phyloP scores from a whole-genome alignment of 2,797 vertebrate species.

The Argyrosomus regius region DNA sequence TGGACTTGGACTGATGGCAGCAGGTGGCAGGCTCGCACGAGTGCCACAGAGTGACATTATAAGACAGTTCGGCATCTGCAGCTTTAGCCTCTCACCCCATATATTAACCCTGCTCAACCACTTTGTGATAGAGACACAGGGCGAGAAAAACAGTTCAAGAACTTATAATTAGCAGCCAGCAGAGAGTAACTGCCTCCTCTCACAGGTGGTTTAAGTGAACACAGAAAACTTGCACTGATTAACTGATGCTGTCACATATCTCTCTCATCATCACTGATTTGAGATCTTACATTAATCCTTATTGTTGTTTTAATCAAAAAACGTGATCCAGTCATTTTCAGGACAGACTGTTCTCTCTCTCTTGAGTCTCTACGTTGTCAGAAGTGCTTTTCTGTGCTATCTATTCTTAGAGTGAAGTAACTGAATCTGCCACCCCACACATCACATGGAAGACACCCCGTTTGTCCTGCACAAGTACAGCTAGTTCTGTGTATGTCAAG shows the following conservation, averaged over 20 bases:
- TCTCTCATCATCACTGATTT: background rate
- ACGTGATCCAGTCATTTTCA: constrained; percentile 35
- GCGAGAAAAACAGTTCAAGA: background rate
- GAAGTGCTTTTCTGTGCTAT: constrained; percentile 48
- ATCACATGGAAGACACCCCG: constrained; percentile 34
- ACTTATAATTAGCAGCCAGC: background rate
- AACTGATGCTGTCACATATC: background rate
- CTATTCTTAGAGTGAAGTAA: constrained; percentile 85
- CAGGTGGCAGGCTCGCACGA: constrained; percentile 80
- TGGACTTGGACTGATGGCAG: constrained; percentile 82
- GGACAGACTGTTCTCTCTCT: constrained; percentile 61
- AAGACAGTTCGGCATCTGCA: constrained; percentile 49
- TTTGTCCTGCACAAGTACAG: constrained; percentile 38
- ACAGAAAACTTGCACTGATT: background rate
- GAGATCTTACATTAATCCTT: background rate
- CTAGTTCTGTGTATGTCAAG: constrained; percentile 30
- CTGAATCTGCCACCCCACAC: constrained; percentile 73
- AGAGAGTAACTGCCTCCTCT: background rate
- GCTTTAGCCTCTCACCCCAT: constrained; percentile 39
- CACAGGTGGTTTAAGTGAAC: background rate
- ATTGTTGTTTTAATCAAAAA: background rate
- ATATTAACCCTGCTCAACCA: constrained; percentile 31
- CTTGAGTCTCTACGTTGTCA: constrained; percentile 36
- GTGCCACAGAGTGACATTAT: constrained; percentile 59
- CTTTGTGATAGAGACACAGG: background rate